phyloP scores from a whole-genome alignment of 2,797 vertebrate genomes.

The Helostoma temminkii region DNA sequence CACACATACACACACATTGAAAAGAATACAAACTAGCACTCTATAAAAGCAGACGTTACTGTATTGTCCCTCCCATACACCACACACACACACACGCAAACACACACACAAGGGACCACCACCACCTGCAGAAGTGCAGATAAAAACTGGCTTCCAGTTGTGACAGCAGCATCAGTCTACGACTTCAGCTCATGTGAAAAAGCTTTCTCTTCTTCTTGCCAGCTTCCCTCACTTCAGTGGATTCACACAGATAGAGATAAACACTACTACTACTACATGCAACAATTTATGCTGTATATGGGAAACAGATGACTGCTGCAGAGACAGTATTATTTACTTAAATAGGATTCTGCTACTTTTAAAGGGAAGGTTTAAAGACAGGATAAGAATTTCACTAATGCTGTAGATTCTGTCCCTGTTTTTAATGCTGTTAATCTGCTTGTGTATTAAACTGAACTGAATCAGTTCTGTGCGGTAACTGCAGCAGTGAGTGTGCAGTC shows the following conservation, averaged over 20 bases:
- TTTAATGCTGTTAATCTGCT: not conserved
- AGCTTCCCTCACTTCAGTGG: conserved; percentile 34
- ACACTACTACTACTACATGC: not conserved
- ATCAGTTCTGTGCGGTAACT: no score
- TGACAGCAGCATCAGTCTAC: conserved; percentile 54
- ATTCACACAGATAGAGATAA: conserved; percentile 25
- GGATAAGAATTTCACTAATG: no score
- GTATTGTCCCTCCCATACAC: conserved; percentile 5
- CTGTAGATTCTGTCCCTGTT: not conserved
- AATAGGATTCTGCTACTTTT: not conserved
- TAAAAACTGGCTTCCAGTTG: conserved; percentile 61
- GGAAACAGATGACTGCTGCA: not conserved
- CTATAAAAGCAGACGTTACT: conserved; percentile 7
- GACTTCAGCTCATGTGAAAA: conserved; percentile 58
- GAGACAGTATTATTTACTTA: not conserved
- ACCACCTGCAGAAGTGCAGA: conserved; percentile 76
- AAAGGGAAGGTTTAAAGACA: not conserved
- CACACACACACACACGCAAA: conserved; percentile 21
- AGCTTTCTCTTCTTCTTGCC: conserved; percentile 17
- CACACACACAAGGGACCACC: conserved; percentile 27
- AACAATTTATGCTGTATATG: not conserved
- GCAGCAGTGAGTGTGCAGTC: conserved; percentile 11
- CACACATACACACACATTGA: not conserved
- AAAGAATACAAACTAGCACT: conserved; percentile 6
- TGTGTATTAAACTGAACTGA: not conserved